Evolutionary conservation across 2,888 invertebrate genomes (phyloP), one percentile per base, ranked within the genome.

Genomic region (Sericinus montela): DNA sequence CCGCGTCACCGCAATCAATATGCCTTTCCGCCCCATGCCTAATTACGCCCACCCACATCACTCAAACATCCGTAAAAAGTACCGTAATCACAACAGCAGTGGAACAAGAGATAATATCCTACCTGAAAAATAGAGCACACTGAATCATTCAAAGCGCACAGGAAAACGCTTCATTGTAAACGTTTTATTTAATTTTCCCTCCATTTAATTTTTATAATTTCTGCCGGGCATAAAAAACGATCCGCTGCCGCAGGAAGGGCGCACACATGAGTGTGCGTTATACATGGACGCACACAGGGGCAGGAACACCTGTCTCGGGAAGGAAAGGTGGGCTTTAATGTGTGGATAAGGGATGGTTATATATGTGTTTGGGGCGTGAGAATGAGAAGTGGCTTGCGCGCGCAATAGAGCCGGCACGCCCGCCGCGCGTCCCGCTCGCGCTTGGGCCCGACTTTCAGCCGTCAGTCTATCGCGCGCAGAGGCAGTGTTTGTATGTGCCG

Each of bases 171-270:
- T 85, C 81, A 86, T 88, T 86, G 86, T 86, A 84, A 86, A 85
- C 85, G 84, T 87, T 87, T 85, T 86, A 88, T 86, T 87, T 85
- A 86, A 87, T 85, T 88, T 87, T 87, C 86, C 87, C 85, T 86
- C 85, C 86, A 86, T 86, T 87, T 88, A 86, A 83, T 85, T 87
- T 87, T 87, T 87, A 85, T 86, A 86, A 88, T 86, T 87, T 85
- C 80, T 86, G 84, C 76, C 80, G 77, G 80, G 86, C 80, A 83
- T 86, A 86, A 86, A 86, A 85, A 88, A 86, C 85, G 86, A 85
- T 86, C 82, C 83, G 72, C 81, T 79, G 84, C 80, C 83, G 85
- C 85, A 87, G 86, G 86, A 86, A 86, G 77, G 80, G 74, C 74
- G 74, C 85, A 84, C 67, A 87, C 85, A 78, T 52, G 64, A 62